Conservation (phyloP, 2,888 invertebrate genomes). For the Isotomurus palustris region DNA sequence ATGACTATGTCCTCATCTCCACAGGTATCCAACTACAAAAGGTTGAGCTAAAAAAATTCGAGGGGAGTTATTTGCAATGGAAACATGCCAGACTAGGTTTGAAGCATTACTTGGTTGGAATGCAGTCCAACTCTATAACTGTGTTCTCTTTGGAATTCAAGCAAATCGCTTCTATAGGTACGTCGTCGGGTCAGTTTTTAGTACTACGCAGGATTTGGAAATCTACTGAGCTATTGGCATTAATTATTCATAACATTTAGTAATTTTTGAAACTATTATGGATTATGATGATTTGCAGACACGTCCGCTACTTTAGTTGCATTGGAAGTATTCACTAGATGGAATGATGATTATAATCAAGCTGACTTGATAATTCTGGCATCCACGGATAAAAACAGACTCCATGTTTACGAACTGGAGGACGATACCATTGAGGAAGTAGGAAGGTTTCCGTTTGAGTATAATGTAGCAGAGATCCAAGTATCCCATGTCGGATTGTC, state of each 20-base stretch:
- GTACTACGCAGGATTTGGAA: too few species aligned
- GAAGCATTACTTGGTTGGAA: conserved; percentile 22
- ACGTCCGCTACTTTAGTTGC: conserved; percentile 12
- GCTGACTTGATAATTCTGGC: conserved; percentile 28
- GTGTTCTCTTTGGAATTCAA: conserved; percentile 22
- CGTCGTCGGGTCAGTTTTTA: too few species aligned
- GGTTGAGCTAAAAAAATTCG: conserved; percentile 10
- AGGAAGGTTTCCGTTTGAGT: conserved; percentile 30
- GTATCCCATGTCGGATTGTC: conserved; percentile 11
- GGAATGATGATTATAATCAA: conserved; percentile 24
- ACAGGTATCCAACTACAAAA: conserved; percentile 29
- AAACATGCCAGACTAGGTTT: conserved; percentile 28
- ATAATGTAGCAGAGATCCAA: conserved; percentile 23
- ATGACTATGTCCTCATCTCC: not conserved
- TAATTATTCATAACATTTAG: too few species aligned
- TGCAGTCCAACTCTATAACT: conserved; percentile 15
- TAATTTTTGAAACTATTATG: too few species aligned
- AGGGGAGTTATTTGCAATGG: conserved; percentile 36
- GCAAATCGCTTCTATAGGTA: conserved; percentile 23
- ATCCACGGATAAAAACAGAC: conserved; percentile 15
- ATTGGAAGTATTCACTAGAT: conserved; percentile 30
- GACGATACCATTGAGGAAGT: conserved; percentile 9
- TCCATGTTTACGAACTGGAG: conserved; percentile 16
- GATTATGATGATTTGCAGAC: conserved; percentile 7
- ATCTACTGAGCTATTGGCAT: too few species aligned